A percentile compares a stretch with the other conserved stretches of the same genome.
Evolutionary conservation across 37 sponge, comb jelly and placozoan genomes (phyloP).

Genomic region (Mnemiopsis leidyi): DNA sequence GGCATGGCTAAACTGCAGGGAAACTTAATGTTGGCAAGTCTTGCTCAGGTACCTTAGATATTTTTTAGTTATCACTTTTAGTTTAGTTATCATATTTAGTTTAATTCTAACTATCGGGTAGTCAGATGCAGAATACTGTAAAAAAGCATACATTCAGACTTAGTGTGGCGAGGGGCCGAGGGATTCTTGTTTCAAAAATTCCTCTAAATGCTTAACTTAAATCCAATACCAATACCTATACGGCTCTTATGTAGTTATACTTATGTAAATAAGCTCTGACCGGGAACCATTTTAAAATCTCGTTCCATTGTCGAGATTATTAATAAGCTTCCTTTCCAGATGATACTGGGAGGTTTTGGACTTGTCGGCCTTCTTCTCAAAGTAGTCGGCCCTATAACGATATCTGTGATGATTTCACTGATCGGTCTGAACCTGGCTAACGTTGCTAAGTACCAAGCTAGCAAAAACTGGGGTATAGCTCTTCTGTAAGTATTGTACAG

Average conservation of each 20-base stretch:
- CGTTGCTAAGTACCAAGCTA: background rate
- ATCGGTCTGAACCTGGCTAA: background rate
- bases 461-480: slow-evolving; percentile 36
- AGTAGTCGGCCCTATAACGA: slow-evolving; percentile 17
- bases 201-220: no score
- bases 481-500: slow-evolving; percentile 5
- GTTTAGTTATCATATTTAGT: background rate
- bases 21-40: background rate
- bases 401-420: background rate
- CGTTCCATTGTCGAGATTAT: no score
- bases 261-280: no score
- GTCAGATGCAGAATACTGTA: background rate
- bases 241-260: no score
- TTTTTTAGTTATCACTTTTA: background rate
- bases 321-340: no score
- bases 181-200: no score
- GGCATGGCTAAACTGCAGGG: slow-evolving; percentile 4
- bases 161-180: no score
- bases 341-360: slow-evolving; percentile 23
- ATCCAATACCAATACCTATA: no score
- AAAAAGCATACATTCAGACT: no score
- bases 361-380: background rate
- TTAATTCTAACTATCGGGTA: background rate
- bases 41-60: background rate
- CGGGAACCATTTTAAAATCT: no score